Base-by-base conservation (phyloP, 2,113 vertebrate genomes). In the Todiramphus saurophagus region DNA sequence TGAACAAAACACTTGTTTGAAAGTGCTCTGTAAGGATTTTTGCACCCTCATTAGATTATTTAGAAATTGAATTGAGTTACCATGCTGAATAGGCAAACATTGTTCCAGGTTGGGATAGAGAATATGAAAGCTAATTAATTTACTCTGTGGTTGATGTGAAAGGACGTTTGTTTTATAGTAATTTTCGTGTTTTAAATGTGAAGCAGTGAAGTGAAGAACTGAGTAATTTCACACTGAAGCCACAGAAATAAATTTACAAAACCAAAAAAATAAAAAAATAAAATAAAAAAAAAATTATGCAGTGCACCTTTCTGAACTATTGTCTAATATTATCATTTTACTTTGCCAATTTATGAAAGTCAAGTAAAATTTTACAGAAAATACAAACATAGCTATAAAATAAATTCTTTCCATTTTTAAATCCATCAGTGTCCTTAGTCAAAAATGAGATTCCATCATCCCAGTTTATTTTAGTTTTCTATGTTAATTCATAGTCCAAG, bases 361-460 rank as follows among this genome's bases (percentile, higher is more conserved):
- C 51, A 86, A 56, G 33, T 67, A 63, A 56, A 80, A 25, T 92
- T 96, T 95, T 90, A 81, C 51, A 92, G 68, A 85, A 96, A 83
- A 83, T 53, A 73, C 16, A 72, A 82, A 28, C 33, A 48, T 41
- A 79, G 11, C 30, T 94, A 14, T 94, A 37, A 92, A 86, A 51
- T 67, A 84, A 82, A 30, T 90, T 63, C 24, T 23, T 72, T 90
- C 31, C 11, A 5, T 80, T 95, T 94, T 68, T 90, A 74, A 93
- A 89, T 94, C 68, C 15, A 9, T 83, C 15, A 7, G 30, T 86
- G n/a, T 83, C 64, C 64, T 91, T 55, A 88, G 21, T 66, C 63
- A 92, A 69, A 95, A 84, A 75, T 70, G 28, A 87, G 23, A 67
- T 90, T 83, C 31, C 0, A 1, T 81, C 73, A 74, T 96, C 23